These are phyloP conservation scores for Nasonia giraulti DNA, from an alignment of 1,140 invertebrate species.

Conservation along the genomic window DNA sequence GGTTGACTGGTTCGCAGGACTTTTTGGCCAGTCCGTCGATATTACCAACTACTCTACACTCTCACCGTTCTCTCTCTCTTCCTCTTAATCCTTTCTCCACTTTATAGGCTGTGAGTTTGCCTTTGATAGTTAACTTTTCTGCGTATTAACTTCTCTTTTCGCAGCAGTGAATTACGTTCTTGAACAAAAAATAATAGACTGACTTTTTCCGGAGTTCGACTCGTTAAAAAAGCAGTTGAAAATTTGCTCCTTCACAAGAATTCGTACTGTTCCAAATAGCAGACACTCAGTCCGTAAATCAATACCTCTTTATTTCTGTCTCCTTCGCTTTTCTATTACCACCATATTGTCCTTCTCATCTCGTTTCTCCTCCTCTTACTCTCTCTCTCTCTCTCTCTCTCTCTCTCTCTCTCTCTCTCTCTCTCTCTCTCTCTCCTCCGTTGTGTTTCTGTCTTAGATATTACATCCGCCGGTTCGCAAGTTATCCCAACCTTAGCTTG, in stretches of 20 bases:
- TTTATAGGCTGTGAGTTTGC: background rate
- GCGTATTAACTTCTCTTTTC: background rate
- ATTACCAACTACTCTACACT: background rate
- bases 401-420: background rate
- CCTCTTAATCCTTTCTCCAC: background rate
- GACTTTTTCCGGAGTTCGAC: no score
- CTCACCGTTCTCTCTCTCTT: background rate
- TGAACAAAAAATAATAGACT: no score
- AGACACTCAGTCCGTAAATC: no score
- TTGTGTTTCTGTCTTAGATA: conserved; percentile 4
- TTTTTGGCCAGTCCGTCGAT: background rate
- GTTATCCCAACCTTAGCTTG: conserved; percentile 20
- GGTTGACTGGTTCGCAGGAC: background rate
- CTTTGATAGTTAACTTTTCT: background rate
- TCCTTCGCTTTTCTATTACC: conserved; percentile 11
- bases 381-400: background rate
- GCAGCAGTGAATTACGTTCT: no score
- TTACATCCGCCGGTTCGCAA: conserved; percentile 8
- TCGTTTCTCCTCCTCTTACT: background rate
- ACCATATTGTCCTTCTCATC: background rate
- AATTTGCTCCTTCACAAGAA: background rate
- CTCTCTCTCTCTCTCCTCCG: background rate
- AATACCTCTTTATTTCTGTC: background rate
- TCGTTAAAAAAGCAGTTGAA: no score
- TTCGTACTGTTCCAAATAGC: background rate